Evolutionary conservation across 1,140 invertebrate genomes (phyloP).

Genomic region (Leptopilina boulardi): DNA sequence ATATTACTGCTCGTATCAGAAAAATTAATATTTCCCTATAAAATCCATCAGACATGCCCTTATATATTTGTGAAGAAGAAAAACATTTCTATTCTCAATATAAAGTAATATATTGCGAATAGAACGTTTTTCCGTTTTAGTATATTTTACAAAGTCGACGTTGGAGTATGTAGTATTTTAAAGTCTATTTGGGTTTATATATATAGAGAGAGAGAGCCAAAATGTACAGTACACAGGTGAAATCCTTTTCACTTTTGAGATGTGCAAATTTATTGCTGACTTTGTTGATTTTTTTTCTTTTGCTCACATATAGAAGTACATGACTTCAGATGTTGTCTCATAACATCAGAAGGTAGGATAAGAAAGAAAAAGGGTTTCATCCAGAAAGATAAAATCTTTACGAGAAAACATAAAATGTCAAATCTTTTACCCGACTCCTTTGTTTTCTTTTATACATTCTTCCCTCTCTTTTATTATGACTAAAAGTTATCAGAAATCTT

Average conservation of each 20-base stretch:
- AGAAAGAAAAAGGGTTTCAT: conserved; percentile 43
- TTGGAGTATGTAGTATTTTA: not conserved
- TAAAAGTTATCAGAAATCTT: not conserved
- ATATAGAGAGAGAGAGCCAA: no score
- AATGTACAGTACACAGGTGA: not conserved
- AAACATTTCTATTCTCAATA: not conserved
- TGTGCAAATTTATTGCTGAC: conserved; percentile 9
- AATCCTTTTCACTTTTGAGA: conserved; percentile 16
- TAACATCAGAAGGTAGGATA: not conserved
- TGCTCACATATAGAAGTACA: conserved; percentile 1
- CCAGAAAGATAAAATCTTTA: conserved; percentile 63
- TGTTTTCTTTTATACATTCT: not conserved
- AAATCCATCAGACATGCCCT: no score
- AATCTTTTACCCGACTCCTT: conserved; percentile 40
- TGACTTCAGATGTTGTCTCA: not conserved
- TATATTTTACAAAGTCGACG: not conserved
- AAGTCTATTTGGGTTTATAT: conserved; percentile 3
- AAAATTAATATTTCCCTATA: no score
- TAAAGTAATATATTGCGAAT: not conserved
- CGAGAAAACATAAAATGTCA: conserved; percentile 55
- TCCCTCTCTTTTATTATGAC: not conserved
- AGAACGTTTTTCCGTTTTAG: not conserved
- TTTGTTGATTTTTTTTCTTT: conserved; percentile 11
- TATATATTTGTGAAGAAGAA: no score
- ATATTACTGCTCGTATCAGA: no score